Evolutionary conservation across 2,797 vertebrate species (phyloP), one percentile per base, ranked within the genome.

Genomic region (Anguilla megastoma): DNA sequence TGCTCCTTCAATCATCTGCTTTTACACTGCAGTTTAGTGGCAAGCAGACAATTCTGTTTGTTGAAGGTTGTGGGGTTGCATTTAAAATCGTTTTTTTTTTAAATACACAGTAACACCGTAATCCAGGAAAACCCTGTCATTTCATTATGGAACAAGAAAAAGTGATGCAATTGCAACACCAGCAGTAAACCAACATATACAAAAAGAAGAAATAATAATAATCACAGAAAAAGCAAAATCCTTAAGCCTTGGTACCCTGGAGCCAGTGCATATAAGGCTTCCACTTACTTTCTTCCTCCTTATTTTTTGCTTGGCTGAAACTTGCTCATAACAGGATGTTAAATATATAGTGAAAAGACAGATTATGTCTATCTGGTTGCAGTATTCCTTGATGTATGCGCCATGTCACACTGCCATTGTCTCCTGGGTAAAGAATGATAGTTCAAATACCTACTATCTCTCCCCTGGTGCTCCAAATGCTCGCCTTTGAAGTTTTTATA

Each of bases 401-500:
- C 96, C 96, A 95, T 98, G 98, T 98, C 98, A 98, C 96, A 96
- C 96, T 96, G 96, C 96, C 97, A 98, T 98, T 98, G 98, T 99
- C 98, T 98, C 98, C 97, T 97, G 98, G 98, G 98, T 98, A 97
- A 98, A 98, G 97, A 97, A 97, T 97, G 97, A 97, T 97, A 98
- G 98, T 98, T 99, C 98, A 99, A 98, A 98, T 98, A 98, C 98
- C 98, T 98, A 97, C 96, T 97, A 97, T 97, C 97, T 98, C 97
- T 98, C 98, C 97, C 97, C 96, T 96, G 98, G 97, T 97, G 97
- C 97, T 97, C 96, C 97, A 96, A 97, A 97, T 96, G 97, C 97
- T 97, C 94, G 93, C 95, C 98, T 99, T 98, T 99, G 98, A 99
- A 99, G 98, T 99, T 99, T 98, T 98, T 98, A 98, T 99, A 98